These are phyloP conservation scores for Bombus affinis DNA, from an alignment of 1,140 invertebrate species.

Conservation along the genomic window DNA sequence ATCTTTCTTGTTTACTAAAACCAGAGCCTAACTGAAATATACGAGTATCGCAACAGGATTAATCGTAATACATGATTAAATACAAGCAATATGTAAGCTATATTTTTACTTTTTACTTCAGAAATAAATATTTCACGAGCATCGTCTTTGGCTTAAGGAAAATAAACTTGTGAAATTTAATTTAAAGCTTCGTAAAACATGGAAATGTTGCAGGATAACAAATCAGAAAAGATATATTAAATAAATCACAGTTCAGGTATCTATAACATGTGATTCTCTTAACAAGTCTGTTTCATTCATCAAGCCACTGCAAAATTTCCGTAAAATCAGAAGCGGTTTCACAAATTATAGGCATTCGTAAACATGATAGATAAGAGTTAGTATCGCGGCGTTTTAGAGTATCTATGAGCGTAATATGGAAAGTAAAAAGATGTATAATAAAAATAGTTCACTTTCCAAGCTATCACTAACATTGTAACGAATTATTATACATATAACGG, in stretches of 20 bases:
- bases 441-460: not conserved
- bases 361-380: not conserved
- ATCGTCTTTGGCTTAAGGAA: not conserved
- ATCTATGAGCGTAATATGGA: not conserved
- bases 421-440: not conserved
- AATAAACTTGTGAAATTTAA: not conserved
- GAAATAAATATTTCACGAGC: not conserved
- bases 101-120: not conserved
- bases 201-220: not conserved
- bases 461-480: too few species aligned
- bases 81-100: too few species aligned
- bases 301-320: not conserved
- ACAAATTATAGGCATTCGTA: not conserved
- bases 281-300: not conserved
- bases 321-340: constrained; percentile 9
- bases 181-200: not conserved
- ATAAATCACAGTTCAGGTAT: not conserved
- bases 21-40: too few species aligned
- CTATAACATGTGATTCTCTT: not conserved
- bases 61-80: too few species aligned
- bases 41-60: too few species aligned
- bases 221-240: not conserved
- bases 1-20: too few species aligned
- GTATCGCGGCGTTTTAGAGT: not conserved
- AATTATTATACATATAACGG: not conserved